A percentile compares a stretch with the other conserved stretches of the same genome.
These are phyloP conservation scores for Enteromius paludinosus DNA, from an alignment of 2,797 vertebrate genomes.

Conservation along the genomic window DNA sequence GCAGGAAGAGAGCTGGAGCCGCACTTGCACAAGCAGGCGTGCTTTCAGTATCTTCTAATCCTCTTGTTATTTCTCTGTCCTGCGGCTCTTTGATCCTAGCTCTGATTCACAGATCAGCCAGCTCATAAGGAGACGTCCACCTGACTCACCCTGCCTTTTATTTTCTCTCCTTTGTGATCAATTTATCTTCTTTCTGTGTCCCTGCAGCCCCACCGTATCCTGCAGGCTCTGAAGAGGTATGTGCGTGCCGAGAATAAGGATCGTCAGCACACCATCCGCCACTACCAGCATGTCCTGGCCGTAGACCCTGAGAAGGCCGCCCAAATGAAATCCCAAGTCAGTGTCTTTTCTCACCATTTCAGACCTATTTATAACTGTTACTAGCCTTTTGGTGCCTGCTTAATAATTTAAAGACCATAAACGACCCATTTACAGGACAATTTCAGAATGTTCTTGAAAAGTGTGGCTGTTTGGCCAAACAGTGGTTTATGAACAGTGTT, in stretches of 20 bases:
- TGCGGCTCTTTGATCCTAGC: conserved; percentile 57
- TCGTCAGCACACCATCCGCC: conserved; percentile 93
- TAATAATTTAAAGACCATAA: neutral
- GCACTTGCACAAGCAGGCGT: conserved; percentile 63
- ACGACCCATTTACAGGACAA: neutral
- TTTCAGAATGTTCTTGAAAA: neutral
- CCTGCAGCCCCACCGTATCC: conserved; percentile 90
- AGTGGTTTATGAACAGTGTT: neutral
- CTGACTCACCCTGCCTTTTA: conserved; percentile 19
- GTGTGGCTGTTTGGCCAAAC: too few species aligned
- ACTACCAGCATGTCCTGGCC: conserved; percentile 95
- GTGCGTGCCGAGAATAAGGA: conserved; percentile 97
- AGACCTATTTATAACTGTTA: neutral
- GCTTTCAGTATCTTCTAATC: conserved; percentile 65
- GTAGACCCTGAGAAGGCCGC: conserved; percentile 97
- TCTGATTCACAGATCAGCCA: conserved; percentile 45
- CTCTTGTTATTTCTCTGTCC: conserved; percentile 53
- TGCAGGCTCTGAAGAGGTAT: conserved; percentile 91
- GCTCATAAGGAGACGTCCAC: neutral
- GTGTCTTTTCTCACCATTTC: conserved; percentile 34
- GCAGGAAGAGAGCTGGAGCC: conserved; percentile 25
- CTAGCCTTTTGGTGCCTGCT: neutral
- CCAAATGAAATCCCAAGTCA: conserved; percentile 98
- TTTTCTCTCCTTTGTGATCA: conserved; percentile 24
- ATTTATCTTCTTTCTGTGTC: conserved; percentile 17